Evolutionary conservation across 2,113 vertebrate species (phyloP).

Genomic region (Amphiprion ocellaris): DNA sequence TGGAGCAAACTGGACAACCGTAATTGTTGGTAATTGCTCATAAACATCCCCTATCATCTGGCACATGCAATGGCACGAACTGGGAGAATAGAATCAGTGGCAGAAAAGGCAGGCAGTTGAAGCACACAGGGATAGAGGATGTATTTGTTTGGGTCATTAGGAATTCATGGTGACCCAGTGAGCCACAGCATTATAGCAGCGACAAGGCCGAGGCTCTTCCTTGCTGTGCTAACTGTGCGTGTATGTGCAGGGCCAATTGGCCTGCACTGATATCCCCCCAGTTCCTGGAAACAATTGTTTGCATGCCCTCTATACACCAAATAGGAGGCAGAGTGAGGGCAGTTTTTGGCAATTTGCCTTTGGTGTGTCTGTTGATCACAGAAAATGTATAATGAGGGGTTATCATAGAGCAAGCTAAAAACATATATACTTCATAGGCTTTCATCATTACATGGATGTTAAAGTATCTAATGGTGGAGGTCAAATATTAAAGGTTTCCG

Average conservation of each 20-base stretch:
- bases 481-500: constrained; percentile 44
- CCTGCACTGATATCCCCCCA: constrained; percentile 54
- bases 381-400: constrained; percentile 27
- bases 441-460: neutral
- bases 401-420: constrained; percentile 27
- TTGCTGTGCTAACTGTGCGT: constrained; percentile 62
- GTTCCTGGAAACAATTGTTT: constrained; percentile 77
- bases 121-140: constrained; percentile 51
- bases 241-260: constrained; percentile 71
- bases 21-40: constrained; percentile 76
- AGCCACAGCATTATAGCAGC: constrained; percentile 65
- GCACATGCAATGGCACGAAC: constrained; percentile 65
- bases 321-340: constrained; percentile 39
- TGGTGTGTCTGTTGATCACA: constrained; percentile 20
- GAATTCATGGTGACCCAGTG: constrained; percentile 73
- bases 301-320: constrained; percentile 57
- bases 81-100: constrained; percentile 46
- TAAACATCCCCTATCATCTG: constrained; percentile 71
- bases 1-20: constrained; percentile 35
- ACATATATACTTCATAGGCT: constrained; percentile 30
- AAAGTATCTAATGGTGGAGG: neutral
- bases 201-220: constrained; percentile 54
- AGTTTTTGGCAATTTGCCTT: constrained; percentile 43
- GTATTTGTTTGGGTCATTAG: constrained; percentile 77
- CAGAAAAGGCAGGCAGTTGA: constrained; percentile 51